These are phyloP conservation scores for Cavia aperea DNA, from an alignment of 2,113 vertebrate genomes.

Conservation along the genomic window DNA sequence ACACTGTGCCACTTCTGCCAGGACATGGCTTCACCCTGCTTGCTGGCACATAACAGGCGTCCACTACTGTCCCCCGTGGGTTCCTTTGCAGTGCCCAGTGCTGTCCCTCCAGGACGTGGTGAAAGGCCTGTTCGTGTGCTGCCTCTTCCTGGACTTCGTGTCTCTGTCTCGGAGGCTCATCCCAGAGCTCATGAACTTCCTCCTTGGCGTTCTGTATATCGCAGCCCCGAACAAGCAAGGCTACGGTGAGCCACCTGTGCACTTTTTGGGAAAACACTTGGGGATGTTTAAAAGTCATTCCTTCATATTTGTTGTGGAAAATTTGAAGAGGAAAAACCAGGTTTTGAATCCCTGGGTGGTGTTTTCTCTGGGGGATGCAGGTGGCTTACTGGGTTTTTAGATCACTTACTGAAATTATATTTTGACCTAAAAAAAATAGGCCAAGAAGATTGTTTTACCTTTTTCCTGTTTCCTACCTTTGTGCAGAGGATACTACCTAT, in stretches of 20 bases:
- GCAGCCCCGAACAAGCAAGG: constrained; percentile 77
- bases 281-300: neutral
- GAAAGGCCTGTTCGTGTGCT: constrained; percentile 86
- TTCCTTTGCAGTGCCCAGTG: constrained; percentile 82
- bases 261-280: neutral
- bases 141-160: constrained; percentile 87
- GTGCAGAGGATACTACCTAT: neutral
- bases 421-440: neutral
- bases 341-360: rapidly evolving
- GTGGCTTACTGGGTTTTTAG: neutral
- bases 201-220: constrained; percentile 86
- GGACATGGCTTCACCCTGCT: neutral
- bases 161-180: constrained; percentile 87
- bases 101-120: constrained; percentile 80
- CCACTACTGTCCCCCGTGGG: neutral
- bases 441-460: neutral
- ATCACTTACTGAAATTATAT: neutral
- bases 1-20: neutral
- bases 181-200: constrained; percentile 91
- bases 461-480: neutral
- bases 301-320: no score
- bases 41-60: neutral
- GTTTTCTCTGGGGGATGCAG: no score
- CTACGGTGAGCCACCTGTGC: constrained; percentile 74
- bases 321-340: neutral